A percentile compares a stretch with the other conserved stretches of the same genome.
These are phyloP conservation scores for Acromyrmex echinatior DNA, from an alignment of 1,140 invertebrate species.

Conservation along the genomic window DNA sequence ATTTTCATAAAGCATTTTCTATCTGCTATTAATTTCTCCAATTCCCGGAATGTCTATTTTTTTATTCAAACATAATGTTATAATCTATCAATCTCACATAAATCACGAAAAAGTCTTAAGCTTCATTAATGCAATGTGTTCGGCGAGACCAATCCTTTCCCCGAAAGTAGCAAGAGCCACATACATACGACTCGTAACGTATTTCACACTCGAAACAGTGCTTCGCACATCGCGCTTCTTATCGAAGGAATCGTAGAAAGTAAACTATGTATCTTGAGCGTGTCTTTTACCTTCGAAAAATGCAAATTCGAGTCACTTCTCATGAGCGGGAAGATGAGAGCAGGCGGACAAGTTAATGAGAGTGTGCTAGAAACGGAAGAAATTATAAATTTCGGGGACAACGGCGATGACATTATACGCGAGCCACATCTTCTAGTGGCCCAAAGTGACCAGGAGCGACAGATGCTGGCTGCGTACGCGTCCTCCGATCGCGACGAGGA, in stretches of 20 bases:
- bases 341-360: neutral
- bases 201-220: neutral
- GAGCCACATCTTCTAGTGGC: neutral
- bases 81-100: neutral
- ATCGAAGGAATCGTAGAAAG: neutral
- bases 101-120: neutral
- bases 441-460: too few species aligned
- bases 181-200: neutral
- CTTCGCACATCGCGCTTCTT: neutral
- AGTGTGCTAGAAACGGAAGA: neutral
- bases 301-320: neutral
- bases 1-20: neutral
- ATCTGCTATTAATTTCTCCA: too few species aligned
- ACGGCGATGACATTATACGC: constrained; percentile 17
- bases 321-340: neutral
- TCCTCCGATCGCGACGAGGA: neutral
- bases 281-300: neutral
- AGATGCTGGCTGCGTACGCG: neutral
- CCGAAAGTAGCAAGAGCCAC: neutral
- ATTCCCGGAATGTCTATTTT: neutral
- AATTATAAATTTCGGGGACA: neutral
- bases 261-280: too few species aligned
- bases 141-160: neutral
- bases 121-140: neutral
- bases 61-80: neutral